phyloP scores from a whole-genome alignment of 2,888 invertebrate genomes.

The Esperia sulphurella region DNA sequence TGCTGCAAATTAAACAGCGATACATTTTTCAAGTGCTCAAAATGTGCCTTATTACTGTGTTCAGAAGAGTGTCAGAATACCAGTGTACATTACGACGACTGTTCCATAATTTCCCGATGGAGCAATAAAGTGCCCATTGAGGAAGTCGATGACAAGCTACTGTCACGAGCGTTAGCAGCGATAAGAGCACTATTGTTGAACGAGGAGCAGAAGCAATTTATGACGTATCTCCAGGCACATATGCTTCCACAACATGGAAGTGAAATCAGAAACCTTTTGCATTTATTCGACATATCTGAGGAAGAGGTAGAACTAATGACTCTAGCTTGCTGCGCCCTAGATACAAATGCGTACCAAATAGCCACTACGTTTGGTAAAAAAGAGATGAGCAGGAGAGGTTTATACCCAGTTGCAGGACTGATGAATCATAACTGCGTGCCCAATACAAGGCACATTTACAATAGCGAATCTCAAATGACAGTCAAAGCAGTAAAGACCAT shows the following conservation, averaged over 20 bases:
- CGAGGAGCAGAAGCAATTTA: conserved; percentile 69
- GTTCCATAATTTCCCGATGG: conserved; percentile 80
- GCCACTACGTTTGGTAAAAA: conserved; percentile 62
- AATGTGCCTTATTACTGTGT: conserved; percentile 86
- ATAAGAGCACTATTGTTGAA: conserved; percentile 59
- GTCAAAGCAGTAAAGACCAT: conserved; percentile 81
- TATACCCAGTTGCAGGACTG: conserved; percentile 83
- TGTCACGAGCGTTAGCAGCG: conserved; percentile 58
- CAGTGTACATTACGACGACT: conserved; percentile 80
- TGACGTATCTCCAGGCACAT: conserved; percentile 76
- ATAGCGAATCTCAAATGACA: conserved; percentile 76
- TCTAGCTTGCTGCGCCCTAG: conserved; percentile 80
- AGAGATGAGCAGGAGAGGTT: conserved; percentile 77
- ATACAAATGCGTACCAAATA: conserved; percentile 85
- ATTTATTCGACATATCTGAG: conserved; percentile 65
- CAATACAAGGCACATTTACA: conserved; percentile 82
- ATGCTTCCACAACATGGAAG: conserved; percentile 71
- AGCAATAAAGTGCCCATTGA: conserved; percentile 67
- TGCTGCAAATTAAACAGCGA: conserved; percentile 77
- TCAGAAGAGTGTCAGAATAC: conserved; percentile 81
- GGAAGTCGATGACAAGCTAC: conserved; percentile 48
- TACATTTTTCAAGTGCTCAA: conserved; percentile 73
- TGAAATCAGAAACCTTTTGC: conserved; percentile 78
- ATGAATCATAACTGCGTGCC: conserved; percentile 85
- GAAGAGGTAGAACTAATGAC: conserved; percentile 80